phyloP scores from a whole-genome alignment of 1,140 invertebrate genomes.

The Planococcus citri region DNA sequence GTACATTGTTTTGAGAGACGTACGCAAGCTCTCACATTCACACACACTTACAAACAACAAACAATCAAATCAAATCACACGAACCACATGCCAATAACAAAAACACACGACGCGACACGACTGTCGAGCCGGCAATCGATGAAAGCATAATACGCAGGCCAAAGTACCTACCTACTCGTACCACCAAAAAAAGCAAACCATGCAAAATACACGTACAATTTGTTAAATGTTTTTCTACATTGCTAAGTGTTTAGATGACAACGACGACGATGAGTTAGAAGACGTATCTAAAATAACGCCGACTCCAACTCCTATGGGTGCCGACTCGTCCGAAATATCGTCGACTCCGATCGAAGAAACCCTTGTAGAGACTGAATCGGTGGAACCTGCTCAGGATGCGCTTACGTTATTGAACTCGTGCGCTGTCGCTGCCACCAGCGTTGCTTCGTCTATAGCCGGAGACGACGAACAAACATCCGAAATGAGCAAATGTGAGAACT shows the following conservation, averaged over 20 bases:
- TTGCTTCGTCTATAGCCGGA: no score
- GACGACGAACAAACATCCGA: background rate
- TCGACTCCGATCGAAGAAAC: constrained; percentile 27
- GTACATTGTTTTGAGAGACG: no score
- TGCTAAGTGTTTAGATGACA: constrained; percentile 28
- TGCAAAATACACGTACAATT: background rate
- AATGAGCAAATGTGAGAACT: background rate
- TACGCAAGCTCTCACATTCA: no score
- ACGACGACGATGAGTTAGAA: constrained; percentile 29
- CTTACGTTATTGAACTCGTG: constrained; percentile 16
- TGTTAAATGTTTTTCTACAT: constrained; percentile 22
- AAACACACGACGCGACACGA: no score
- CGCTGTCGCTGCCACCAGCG: no score
- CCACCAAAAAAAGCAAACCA: no score
- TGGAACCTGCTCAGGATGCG: constrained; percentile 31
- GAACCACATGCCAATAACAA: no score
- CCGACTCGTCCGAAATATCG: constrained; percentile 32
- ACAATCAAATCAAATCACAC: no score
- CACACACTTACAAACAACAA: no score
- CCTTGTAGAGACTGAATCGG: background rate
- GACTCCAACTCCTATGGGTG: constrained; percentile 25
- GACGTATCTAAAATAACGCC: constrained; percentile 31
- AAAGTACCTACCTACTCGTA: no score
- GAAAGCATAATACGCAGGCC: no score
- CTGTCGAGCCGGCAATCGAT: no score